A percentile compares a stretch with the other conserved stretches of the same genome.
phyloP scores from a whole-genome alignment of 2,113 vertebrate genomes.

The Seriola dumerili region DNA sequence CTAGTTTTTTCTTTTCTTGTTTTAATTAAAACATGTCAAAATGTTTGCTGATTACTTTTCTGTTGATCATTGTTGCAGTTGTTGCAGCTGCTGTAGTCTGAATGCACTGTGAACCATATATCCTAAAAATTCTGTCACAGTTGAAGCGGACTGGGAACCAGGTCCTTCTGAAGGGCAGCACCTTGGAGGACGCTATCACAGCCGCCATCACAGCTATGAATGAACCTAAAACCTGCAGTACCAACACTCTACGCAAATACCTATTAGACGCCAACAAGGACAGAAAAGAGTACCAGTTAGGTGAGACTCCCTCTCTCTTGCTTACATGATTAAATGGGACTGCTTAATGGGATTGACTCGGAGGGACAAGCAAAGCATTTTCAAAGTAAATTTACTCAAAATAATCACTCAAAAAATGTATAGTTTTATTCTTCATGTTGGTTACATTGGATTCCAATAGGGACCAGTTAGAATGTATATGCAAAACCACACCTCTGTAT shows the following conservation, averaged over 20 bases:
- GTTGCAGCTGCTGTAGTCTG: not conserved
- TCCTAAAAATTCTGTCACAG: slow-evolving; percentile 75
- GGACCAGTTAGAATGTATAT: too few species aligned
- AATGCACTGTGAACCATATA: not conserved
- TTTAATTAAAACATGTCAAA: not conserved
- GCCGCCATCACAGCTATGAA: slow-evolving; percentile 99
- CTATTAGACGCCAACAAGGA: slow-evolving; percentile 93
- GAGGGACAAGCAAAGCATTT: not conserved
- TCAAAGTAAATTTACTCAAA: not conserved
- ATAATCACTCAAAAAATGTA: too few species aligned
- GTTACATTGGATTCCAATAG: too few species aligned
- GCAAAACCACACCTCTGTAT: too few species aligned
- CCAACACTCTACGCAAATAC: slow-evolving; percentile 92
- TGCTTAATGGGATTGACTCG: not conserved
- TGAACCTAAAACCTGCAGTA: slow-evolving; percentile 98
- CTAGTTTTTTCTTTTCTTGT: not conserved
- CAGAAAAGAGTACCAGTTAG: slow-evolving; percentile 89
- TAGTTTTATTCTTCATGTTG: too few species aligned
- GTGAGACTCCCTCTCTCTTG: slow-evolving; percentile 78
- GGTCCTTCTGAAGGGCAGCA: slow-evolving; percentile 89
- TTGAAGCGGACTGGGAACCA: slow-evolving; percentile 95
- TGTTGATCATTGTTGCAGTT: too few species aligned
- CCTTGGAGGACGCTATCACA: slow-evolving; percentile 94
- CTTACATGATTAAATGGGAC: not conserved
- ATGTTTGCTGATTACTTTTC: too few species aligned